Base-by-base conservation (phyloP, 2,797 vertebrate genomes). In the Halcyon chelicuti region DNA sequence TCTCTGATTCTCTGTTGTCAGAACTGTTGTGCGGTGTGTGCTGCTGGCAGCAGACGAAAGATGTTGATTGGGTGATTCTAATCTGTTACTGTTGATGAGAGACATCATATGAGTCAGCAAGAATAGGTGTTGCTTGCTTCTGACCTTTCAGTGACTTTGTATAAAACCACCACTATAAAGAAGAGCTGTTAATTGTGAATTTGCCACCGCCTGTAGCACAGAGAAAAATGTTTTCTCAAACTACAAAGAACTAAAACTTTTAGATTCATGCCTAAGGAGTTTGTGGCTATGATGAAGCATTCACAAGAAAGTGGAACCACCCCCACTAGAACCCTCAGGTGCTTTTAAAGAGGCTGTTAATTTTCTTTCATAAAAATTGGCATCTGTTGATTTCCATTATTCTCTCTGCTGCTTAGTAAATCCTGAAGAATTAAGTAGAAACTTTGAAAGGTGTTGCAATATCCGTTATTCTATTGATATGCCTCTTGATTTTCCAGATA, bases 111-210 rank as follows among this genome's bases (percentile, higher is more conserved):
- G 15, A 93, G 23, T 18, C 46, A 62, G 60, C 5, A 14, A 61
- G 54, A 87, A 21, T 5, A 18, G 25, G 16, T 39, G 31, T 70
- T 73, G 1, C 25, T 90, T 68, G 9, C 44, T 95, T 95, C 86
- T 96, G 89, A 76, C 72, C 90, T 92, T 90, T 95, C 68, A 83
- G 62, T 91, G 62, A 82, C 77, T 93, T 85, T 95, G 21, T 49
- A 0, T 29, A 70, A 88, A 72, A 33, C 0, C 11, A 37, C 5
- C 17, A 18, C 47, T 66, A 4, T 70, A 37, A 47, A 67, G 20
- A 83, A 71, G 74, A 77, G 15, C 47, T 79, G 12, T 37, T 87
- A 61, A 51, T 52, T 65, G 28, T 82, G 39, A 63, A 12, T 83
- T 71, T 74, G 31, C 68, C 63, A 58, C 35, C 67, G 51, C 29